Percentiles rank a stretch among this genome's conserved stretches.
Evolutionary conservation across 2,113 vertebrate genomes (phyloP).

Genomic region (Rissa tridactyla): DNA sequence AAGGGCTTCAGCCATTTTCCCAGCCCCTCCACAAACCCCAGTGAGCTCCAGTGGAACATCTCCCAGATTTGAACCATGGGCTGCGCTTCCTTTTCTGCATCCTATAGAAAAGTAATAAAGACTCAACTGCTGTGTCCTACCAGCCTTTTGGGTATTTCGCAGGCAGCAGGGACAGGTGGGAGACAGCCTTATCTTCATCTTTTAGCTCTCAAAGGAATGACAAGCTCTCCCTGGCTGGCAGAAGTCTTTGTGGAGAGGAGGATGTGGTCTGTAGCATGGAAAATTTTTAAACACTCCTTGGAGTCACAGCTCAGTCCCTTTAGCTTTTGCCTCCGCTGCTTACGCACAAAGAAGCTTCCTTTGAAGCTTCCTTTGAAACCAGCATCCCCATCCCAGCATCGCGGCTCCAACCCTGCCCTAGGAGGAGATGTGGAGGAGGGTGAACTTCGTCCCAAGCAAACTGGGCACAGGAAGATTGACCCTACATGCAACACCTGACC

Average conservation of each 20-base stretch:
- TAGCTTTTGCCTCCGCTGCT: background rate
- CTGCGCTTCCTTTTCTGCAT: background rate
- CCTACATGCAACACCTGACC: fast-evolving
- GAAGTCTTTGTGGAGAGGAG: background rate
- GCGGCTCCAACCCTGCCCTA: fast-evolving
- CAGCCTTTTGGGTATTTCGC: background rate
- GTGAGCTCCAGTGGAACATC: background rate
- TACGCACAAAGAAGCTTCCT: background rate
- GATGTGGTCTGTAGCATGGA: background rate
- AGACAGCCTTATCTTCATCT: background rate
- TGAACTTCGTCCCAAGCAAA: background rate
- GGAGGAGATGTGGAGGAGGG: background rate
- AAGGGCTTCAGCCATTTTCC: background rate
- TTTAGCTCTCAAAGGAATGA: background rate
- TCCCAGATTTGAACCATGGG: background rate
- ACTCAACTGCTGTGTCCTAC: background rate
- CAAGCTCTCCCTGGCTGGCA: background rate
- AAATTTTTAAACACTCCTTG: background rate
- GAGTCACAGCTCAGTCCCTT: background rate
- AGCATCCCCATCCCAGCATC: background rate
- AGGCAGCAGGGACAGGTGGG: background rate
- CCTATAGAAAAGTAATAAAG: background rate
- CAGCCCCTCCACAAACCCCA: background rate
- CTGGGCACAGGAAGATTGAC: background rate
- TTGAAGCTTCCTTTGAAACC: background rate